phyloP scores from a whole-genome alignment of 1,140 invertebrate species.

The Arion vulgaris region DNA sequence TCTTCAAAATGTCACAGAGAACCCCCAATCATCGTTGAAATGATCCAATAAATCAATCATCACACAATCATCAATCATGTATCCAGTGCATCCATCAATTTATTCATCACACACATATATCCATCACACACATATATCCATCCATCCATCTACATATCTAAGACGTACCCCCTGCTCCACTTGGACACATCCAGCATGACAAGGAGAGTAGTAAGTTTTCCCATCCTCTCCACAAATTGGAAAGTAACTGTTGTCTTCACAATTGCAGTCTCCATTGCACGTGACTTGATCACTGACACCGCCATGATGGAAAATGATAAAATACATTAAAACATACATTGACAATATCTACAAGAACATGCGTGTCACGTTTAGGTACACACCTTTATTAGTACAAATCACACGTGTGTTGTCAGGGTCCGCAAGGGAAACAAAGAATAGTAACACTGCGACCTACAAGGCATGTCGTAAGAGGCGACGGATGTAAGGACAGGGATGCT shows the following conservation, averaged over 20 bases:
- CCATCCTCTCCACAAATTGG: conserved; percentile 49
- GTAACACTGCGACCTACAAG: no score
- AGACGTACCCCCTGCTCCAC: conserved; percentile 35
- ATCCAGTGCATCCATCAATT: not conserved
- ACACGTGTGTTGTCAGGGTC: not conserved
- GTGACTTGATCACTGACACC: not conserved
- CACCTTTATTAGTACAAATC: not conserved
- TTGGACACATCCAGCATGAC: conserved; percentile 48
- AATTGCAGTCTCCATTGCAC: conserved; percentile 40
- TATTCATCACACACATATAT: not conserved
- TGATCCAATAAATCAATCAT: no score
- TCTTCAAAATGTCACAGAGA: no score
- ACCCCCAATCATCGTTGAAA: no score
- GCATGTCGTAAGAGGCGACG: no score
- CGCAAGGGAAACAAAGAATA: no score
- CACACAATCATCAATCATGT: no score
- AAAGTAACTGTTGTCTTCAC: conserved; percentile 44
- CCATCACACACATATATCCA: not conserved
- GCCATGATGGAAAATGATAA: not conserved
- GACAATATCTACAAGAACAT: not conserved
- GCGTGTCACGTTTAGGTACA: not conserved
- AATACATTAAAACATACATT: not conserved
- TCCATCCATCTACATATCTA: not conserved
- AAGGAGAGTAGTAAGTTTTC: conserved; percentile 51
- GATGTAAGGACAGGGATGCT: no score